phyloP scores from a whole-genome alignment of 1,140 invertebrate species.

The Plutomurus gul region DNA sequence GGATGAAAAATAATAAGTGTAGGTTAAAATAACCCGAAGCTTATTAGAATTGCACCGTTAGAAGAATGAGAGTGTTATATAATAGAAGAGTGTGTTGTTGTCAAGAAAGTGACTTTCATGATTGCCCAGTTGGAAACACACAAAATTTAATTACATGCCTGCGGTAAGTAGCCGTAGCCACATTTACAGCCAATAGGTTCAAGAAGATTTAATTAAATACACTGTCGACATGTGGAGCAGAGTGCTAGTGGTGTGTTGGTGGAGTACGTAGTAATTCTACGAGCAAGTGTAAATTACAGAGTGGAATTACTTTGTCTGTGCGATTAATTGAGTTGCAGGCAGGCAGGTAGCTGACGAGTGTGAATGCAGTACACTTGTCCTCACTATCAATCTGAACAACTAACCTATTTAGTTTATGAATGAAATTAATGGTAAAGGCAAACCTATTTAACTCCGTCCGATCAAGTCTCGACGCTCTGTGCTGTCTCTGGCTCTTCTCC shows the following conservation, averaged over 20 bases:
- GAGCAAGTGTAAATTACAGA: no score
- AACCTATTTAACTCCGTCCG: slow-evolving; percentile 4
- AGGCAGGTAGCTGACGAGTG: no score
- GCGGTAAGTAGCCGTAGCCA: background rate
- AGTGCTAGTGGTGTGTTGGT: no score
- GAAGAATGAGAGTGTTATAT: background rate
- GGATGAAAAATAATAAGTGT: no score
- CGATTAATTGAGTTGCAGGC: no score
- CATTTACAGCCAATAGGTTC: background rate
- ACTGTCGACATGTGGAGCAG: background rate
- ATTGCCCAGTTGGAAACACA: background rate
- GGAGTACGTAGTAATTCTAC: no score
- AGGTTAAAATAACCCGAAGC: no score
- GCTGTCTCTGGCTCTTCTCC: background rate
- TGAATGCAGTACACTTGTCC: background rate
- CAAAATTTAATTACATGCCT: background rate
- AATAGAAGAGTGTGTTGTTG: background rate
- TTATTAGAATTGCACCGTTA: no score
- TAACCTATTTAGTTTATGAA: slow-evolving; percentile 5
- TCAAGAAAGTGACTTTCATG: background rate
- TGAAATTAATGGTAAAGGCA: background rate
- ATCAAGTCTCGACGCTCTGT: slow-evolving; percentile 1
- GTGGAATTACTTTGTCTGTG: background rate
- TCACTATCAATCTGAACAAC: slow-evolving; percentile 1
- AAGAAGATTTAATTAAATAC: background rate